phyloP scores from a whole-genome alignment of 2,797 vertebrate species.

The Premnoplex brunnescens region DNA sequence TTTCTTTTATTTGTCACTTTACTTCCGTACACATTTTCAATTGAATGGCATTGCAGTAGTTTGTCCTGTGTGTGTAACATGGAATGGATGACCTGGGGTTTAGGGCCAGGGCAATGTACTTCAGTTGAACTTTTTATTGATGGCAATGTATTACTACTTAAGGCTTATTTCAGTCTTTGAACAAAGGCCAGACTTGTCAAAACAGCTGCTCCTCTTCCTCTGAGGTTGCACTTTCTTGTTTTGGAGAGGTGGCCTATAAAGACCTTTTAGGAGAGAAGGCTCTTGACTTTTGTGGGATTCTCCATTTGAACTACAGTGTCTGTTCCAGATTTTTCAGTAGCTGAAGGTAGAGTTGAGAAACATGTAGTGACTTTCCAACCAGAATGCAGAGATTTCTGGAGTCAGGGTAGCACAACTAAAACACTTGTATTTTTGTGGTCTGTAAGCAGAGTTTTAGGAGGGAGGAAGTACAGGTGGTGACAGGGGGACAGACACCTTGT shows the following conservation, averaged over 20 bases:
- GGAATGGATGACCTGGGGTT: not conserved
- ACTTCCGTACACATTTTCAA: not conserved
- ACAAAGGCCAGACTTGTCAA: slow-evolving; percentile 15
- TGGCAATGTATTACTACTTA: not conserved
- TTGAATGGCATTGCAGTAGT: not conserved
- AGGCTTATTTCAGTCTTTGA: slow-evolving; percentile 30
- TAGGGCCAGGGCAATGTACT: not conserved
- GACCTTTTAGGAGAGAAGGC: not conserved
- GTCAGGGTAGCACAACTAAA: not conserved
- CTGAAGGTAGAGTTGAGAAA: not conserved
- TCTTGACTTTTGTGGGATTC: not conserved
- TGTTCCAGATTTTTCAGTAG: not conserved
- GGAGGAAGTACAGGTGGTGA: not conserved
- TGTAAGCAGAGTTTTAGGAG: not conserved
- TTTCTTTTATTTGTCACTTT: not conserved
- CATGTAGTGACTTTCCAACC: not conserved
- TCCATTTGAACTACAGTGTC: not conserved
- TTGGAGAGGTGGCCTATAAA: not conserved
- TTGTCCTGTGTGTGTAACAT: not conserved
- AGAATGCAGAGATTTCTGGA: not conserved
- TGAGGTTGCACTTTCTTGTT: not conserved
- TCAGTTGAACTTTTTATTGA: slow-evolving; percentile 17
- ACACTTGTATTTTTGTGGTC: not conserved
- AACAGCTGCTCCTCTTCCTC: slow-evolving; percentile 26
- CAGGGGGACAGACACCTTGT: not conserved